phyloP scores from a whole-genome alignment of 2,797 vertebrate species.

The Eupleurogrammus muticus region DNA sequence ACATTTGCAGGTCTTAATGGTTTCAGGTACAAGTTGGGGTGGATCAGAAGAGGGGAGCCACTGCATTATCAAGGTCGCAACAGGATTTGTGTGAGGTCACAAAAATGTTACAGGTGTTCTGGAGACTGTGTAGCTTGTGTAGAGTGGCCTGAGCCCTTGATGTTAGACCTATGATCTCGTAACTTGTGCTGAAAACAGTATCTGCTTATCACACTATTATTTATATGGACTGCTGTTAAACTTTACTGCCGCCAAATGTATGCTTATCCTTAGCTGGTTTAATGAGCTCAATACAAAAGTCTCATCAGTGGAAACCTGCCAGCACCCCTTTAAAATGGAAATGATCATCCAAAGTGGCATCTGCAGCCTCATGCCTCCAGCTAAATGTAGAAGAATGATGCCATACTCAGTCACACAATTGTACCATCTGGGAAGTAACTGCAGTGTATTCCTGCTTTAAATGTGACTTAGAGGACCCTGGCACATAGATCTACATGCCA shows the following conservation, averaged over 20 bases:
- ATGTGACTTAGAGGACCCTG: constrained; percentile 37
- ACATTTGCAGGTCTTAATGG: background rate
- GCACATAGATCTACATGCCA: constrained; percentile 8
- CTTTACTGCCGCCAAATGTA: constrained; percentile 10
- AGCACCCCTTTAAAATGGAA: constrained; percentile 62
- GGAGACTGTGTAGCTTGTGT: background rate
- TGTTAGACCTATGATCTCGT: background rate
- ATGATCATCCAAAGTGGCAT: constrained; percentile 71
- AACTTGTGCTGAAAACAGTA: background rate
- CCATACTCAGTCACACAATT: constrained; percentile 61
- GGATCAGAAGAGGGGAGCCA: no score
- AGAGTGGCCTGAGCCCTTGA: background rate
- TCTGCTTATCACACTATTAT: constrained; percentile 8
- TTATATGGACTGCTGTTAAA: constrained; percentile 50
- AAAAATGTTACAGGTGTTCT: background rate
- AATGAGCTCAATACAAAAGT: constrained; percentile 64
- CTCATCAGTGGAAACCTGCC: constrained; percentile 64
- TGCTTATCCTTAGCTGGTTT: constrained; percentile 39
- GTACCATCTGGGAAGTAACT: constrained; percentile 58
- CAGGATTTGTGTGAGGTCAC: no score
- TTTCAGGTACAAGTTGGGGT: background rate
- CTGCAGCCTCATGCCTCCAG: constrained; percentile 63
- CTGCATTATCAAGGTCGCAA: no score
- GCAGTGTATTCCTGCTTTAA: constrained; percentile 44
- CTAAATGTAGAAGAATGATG: constrained; percentile 59